Evolutionary conservation across 2,797 vertebrate species (phyloP).

Genomic region (Spea hammondii): DNA sequence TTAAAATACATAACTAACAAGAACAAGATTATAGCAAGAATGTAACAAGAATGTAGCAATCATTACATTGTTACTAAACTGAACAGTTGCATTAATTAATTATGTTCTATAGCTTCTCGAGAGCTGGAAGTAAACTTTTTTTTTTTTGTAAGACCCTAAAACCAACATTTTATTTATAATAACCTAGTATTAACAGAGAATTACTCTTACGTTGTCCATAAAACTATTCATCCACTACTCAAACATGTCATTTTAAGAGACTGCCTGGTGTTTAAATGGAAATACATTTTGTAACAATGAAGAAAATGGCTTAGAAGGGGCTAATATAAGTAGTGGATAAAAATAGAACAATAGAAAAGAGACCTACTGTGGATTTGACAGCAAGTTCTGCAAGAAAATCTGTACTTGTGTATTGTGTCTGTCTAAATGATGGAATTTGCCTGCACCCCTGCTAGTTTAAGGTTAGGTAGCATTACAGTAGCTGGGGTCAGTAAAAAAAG

Average conservation of each 20-base stretch:
- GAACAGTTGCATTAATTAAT: slow-evolving; percentile 24
- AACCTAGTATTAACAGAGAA: slow-evolving; percentile 32
- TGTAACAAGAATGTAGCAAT: too few species aligned
- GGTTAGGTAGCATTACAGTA: slow-evolving; percentile 42
- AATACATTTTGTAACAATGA: slow-evolving; percentile 42
- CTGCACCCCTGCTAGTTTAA: slow-evolving; percentile 38
- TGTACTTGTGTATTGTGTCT: slow-evolving; percentile 43
- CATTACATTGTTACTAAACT: not conserved
- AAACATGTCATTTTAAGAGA: slow-evolving; percentile 28
- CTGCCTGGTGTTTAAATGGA: slow-evolving; percentile 38
- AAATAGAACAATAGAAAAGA: slow-evolving; percentile 49
- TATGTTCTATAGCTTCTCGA: not conserved
- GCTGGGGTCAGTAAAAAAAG: slow-evolving; percentile 35
- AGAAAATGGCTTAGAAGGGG: slow-evolving; percentile 41
- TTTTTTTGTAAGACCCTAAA: slow-evolving; percentile 1
- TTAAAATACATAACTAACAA: too few species aligned
- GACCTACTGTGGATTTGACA: slow-evolving; percentile 49
- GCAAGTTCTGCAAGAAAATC: slow-evolving; percentile 44
- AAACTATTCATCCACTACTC: slow-evolving; percentile 34
- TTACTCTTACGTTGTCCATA: slow-evolving; percentile 34
- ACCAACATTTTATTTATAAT: slow-evolving; percentile 31
- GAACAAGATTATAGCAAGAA: too few species aligned
- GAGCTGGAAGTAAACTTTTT: slow-evolving; percentile 17
- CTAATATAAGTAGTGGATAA: slow-evolving; percentile 40
- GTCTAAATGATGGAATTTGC: slow-evolving; percentile 47